A percentile compares a stretch with the other conserved stretches of the same genome.
Conservation (phyloP, 2,797 vertebrate species). For the Anguilla pacifica region DNA sequence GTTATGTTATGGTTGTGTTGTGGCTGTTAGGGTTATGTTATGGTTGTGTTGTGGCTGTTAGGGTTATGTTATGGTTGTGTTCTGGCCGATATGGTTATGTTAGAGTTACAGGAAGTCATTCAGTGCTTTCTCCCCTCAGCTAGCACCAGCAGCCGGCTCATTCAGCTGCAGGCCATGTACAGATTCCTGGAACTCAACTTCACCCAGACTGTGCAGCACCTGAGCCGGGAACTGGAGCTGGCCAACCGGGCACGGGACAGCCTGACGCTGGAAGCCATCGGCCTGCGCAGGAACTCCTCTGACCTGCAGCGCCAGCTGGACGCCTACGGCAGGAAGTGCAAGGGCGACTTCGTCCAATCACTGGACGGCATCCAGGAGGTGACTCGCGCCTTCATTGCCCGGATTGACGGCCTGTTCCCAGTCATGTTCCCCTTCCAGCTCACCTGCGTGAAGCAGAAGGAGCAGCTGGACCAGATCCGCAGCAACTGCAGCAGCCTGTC, state of each 20-base stretch:
- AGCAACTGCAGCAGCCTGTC: conserved; percentile 75
- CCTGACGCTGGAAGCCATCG: conserved; percentile 43
- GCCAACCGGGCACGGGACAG: conserved; percentile 48
- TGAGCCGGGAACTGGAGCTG: conserved; percentile 54
- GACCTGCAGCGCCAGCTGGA: conserved; percentile 60
- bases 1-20: too few species aligned
- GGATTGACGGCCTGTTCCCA: conserved; percentile 67
- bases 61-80: too few species aligned
- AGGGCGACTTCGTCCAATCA: conserved; percentile 64
- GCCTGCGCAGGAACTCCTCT: conserved; percentile 55
- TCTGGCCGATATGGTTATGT: too few species aligned
- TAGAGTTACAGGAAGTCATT: neutral
- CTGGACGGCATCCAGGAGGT: conserved; percentile 65
- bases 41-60: too few species aligned
- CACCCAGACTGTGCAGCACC: conserved; percentile 58
- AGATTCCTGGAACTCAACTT: conserved; percentile 66
- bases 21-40: too few species aligned
- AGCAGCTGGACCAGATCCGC: conserved; percentile 68
- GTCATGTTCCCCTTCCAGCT: conserved; percentile 73
- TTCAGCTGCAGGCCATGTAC: conserved; percentile 61
- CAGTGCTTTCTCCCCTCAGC: neutral
- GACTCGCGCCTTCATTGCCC: conserved; percentile 61
- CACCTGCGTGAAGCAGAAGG: conserved; percentile 67
- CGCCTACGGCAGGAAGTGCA: conserved; percentile 68
- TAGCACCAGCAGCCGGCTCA: conserved; percentile 29